Evolutionary conservation across 2,888 invertebrate genomes (phyloP), one percentile per base, ranked within the genome.

Genomic region (Hydraecia micacea): DNA sequence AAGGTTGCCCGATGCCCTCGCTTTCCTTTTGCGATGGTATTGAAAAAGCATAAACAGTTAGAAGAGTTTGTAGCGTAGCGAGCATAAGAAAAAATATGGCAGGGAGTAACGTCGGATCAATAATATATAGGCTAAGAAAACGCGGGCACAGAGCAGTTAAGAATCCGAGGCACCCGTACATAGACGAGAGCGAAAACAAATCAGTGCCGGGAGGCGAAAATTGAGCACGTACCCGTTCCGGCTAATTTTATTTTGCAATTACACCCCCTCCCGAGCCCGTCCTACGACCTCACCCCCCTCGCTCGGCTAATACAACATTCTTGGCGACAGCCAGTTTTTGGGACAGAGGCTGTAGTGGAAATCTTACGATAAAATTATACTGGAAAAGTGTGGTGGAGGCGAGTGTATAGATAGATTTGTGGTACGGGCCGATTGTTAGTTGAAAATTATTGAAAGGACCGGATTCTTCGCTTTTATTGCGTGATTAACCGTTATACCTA

Each of bases 171-270:
- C 89, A 89, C 90, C 88, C 94, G 89, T 90, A 93, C 92, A 94
- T 93, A 92, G 94, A 93, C 92, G 92, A 93, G 94, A 94, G 91
- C 94, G 95, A 96, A 97, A 96, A 96, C 97, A 97, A 97, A 97
- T 97, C 97, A 96, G 96, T 93, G 95, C 94, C 90, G 95, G 96
- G 96, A 95, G 96, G 96, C 96, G 96, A 95, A 96, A 97, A 96
- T 97, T 96, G 96, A 96, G 96, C 96, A 97, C 97, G 97, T 97
- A 96, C 95, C 96, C 95, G 96, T 96, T 96, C 96, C 93, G 95
- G 96, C 97, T 97, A 97, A 97, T 97, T 97, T 97, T 97, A 97
- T 97, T 97, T 97, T 96, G 97, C 97, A 97, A 97, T 97, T 97
- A 97, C 96, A 95, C 96, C 96, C 95, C 92, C 91, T 87, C 87